A percentile compares a stretch with the other conserved stretches of the same genome.
phyloP scores from a whole-genome alignment of 2,797 vertebrate genomes.

The Etheostoma perlongum region DNA sequence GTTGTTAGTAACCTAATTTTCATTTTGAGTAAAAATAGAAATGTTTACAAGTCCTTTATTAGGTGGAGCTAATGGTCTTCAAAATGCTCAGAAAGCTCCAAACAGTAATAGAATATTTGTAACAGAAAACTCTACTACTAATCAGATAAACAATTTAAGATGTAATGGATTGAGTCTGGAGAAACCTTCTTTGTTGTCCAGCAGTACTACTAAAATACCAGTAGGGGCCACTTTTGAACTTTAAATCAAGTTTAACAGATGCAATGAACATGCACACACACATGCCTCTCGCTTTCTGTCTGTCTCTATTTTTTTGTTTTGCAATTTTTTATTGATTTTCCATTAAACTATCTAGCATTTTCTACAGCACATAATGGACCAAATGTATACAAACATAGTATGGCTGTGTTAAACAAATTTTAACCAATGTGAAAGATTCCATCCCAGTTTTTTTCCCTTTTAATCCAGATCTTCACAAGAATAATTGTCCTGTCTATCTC shows the following conservation, averaged over 20 bases:
- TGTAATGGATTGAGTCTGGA: neutral
- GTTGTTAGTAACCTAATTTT: neutral
- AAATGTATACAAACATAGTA: too few species aligned
- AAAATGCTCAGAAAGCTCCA: neutral
- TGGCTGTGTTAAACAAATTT: too few species aligned
- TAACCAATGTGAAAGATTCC: too few species aligned
- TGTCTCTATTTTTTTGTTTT: too few species aligned
- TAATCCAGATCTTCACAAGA: too few species aligned
- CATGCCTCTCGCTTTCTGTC: too few species aligned
- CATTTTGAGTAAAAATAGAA: neutral
- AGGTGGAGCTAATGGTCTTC: neutral
- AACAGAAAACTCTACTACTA: neutral
- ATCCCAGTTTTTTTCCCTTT: too few species aligned
- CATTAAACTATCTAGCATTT: too few species aligned
- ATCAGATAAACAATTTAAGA: neutral
- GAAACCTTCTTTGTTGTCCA: neutral
- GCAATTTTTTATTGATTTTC: too few species aligned
- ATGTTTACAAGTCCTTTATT: neutral
- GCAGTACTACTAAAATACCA: slow-evolving; percentile 49
- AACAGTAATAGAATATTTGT: neutral
- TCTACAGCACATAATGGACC: too few species aligned
- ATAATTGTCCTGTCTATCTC: too few species aligned
- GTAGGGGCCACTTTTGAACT: slow-evolving; percentile 71
- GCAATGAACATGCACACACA: neutral
- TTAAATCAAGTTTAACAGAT: slow-evolving; percentile 6